Conservation (phyloP, 2,113 vertebrate species). For the Spermophilus dauricus region DNA sequence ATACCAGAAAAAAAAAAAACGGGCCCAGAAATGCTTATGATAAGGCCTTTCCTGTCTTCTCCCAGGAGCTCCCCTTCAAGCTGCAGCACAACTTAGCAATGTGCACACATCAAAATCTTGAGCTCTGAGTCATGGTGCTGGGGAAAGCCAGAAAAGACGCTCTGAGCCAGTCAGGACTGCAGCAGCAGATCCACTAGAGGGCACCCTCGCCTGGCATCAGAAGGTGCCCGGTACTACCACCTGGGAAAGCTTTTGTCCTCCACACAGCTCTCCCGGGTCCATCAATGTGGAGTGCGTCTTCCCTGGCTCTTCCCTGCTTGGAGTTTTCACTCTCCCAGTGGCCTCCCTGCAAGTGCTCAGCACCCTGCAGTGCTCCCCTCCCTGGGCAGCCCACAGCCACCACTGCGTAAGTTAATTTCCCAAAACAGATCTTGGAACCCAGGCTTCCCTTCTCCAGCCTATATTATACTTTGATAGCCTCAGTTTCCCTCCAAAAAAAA, state of each 20-base stretch:
- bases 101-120: neutral
- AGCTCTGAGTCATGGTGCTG: neutral
- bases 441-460: neutral
- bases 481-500: no score
- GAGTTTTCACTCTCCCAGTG: neutral
- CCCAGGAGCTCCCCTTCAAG: neutral
- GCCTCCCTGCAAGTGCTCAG: neutral
- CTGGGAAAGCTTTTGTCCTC: neutral
- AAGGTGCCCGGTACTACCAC: neutral
- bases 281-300: neutral
- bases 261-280: neutral
- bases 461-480: neutral
- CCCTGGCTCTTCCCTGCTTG: neutral
- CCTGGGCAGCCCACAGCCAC: neutral
- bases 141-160: neutral
- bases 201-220: slow-evolving; percentile 16
- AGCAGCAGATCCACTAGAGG: slow-evolving; percentile 64
- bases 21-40: neutral
- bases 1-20: neutral
- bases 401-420: accelerated
- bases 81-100: accelerated
- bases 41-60: neutral
- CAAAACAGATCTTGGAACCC: neutral
- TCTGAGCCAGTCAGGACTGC: neutral
- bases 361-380: accelerated